phyloP scores from a whole-genome alignment of 2,888 invertebrate species.

The Argyresthia goedartella region DNA sequence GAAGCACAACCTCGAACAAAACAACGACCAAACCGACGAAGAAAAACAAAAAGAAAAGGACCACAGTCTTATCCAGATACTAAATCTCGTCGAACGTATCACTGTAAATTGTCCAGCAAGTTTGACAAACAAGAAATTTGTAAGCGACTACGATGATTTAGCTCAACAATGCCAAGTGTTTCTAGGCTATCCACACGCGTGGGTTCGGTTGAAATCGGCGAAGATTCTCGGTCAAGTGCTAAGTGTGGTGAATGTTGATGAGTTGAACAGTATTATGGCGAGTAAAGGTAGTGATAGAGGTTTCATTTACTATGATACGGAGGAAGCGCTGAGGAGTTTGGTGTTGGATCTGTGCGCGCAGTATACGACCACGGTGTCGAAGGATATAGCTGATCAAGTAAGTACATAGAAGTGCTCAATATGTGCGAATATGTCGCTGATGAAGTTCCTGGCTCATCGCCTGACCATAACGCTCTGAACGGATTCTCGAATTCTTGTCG shows the following conservation, averaged over 20 bases:
- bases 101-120: slow-evolving; percentile 73
- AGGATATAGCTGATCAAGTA: slow-evolving; percentile 81
- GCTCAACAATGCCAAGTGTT: slow-evolving; percentile 78
- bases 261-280: slow-evolving; percentile 64
- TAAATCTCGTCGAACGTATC: slow-evolving; percentile 79
- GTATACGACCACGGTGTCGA: slow-evolving; percentile 76
- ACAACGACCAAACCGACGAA: slow-evolving; percentile 54
- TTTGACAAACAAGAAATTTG: slow-evolving; percentile 60
- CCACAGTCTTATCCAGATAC: slow-evolving; percentile 81
- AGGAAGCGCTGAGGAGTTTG: slow-evolving; percentile 73
- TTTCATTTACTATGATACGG: slow-evolving; percentile 75
- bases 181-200: slow-evolving; percentile 85
- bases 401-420: slow-evolving; percentile 11
- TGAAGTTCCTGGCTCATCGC: no score
- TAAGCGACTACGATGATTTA: slow-evolving; percentile 67
- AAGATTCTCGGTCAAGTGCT: slow-evolving; percentile 83
- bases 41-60: slow-evolving; percentile 75
- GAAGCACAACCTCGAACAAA: slow-evolving; percentile 53
- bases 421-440: no score
- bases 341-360: slow-evolving; percentile 83
- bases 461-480: no score
- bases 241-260: slow-evolving; percentile 71
- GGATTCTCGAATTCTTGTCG: no score
- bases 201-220: slow-evolving; percentile 85
- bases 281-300: slow-evolving; percentile 52